phyloP scores from a whole-genome alignment of 2,113 vertebrate genomes.

The Alligator sinensis region DNA sequence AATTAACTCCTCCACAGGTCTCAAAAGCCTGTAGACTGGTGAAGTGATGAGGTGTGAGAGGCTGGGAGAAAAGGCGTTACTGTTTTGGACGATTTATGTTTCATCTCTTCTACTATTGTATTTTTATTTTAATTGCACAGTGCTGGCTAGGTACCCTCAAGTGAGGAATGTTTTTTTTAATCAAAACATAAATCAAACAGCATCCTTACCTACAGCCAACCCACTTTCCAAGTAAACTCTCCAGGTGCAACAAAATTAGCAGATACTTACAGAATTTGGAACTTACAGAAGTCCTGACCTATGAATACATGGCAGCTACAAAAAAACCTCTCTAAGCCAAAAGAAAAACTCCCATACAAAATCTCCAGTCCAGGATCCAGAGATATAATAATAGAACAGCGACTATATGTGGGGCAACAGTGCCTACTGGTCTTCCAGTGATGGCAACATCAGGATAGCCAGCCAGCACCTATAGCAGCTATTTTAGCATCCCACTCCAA shows the following conservation, averaged over 20 bases:
- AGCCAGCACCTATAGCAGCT: no score
- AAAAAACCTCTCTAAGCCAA: background rate
- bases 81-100: background rate
- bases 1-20: background rate
- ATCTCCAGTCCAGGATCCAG: background rate
- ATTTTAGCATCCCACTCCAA: no score
- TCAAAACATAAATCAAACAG: background rate
- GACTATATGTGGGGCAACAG: no score
- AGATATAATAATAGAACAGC: no score
- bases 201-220: background rate
- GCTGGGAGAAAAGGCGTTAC: background rate
- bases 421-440: no score
- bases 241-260: background rate
- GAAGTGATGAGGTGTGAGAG: fast-evolving
- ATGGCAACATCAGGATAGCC: no score
- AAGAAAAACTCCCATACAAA: background rate
- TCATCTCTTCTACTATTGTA: background rate
- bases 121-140: background rate
- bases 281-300: background rate
- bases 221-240: background rate
- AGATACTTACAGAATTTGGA: background rate
- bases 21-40: background rate
- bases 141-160: background rate
- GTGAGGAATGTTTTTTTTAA: background rate
- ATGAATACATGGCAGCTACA: background rate